phyloP scores from a whole-genome alignment of 2,113 vertebrate genomes.

The Rhodinocichla rosea region DNA sequence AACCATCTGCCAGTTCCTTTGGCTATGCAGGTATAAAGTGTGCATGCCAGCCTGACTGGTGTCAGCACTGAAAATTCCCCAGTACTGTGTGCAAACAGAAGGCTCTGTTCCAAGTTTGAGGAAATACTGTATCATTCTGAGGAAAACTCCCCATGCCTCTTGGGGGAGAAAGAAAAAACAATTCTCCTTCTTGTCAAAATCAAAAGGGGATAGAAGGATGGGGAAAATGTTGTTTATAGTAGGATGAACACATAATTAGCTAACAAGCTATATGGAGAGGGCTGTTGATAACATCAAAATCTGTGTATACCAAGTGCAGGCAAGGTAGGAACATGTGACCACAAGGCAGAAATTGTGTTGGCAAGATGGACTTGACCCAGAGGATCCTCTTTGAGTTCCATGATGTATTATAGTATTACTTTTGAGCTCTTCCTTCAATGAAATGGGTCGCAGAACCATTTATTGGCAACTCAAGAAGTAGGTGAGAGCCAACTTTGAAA shows the following conservation, averaged over 20 bases:
- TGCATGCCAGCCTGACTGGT: background rate
- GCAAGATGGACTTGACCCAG: background rate
- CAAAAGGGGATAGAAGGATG: background rate
- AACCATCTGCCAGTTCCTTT: slow-evolving; percentile 3
- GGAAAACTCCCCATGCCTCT: background rate
- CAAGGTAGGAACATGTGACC: background rate
- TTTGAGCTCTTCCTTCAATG: background rate
- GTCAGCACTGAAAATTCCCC: background rate
- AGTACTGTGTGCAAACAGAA: background rate
- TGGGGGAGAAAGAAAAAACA: background rate
- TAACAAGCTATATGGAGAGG: background rate
- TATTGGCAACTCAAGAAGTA: background rate
- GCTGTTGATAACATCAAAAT: background rate
- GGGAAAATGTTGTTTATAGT: background rate
- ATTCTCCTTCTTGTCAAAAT: background rate
- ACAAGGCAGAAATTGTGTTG: background rate
- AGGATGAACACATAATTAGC: background rate
- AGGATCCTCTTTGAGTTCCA: background rate
- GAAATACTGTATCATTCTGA: background rate
- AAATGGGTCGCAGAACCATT: background rate
- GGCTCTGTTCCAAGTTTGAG: background rate
- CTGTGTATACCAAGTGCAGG: background rate
- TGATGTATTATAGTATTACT: background rate
- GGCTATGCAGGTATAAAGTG: background rate
- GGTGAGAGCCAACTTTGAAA: background rate